A percentile compares a stretch with the other conserved stretches of the same genome.
phyloP scores from a whole-genome alignment of 2,113 vertebrate species.

The Chinchilla lanigera region DNA sequence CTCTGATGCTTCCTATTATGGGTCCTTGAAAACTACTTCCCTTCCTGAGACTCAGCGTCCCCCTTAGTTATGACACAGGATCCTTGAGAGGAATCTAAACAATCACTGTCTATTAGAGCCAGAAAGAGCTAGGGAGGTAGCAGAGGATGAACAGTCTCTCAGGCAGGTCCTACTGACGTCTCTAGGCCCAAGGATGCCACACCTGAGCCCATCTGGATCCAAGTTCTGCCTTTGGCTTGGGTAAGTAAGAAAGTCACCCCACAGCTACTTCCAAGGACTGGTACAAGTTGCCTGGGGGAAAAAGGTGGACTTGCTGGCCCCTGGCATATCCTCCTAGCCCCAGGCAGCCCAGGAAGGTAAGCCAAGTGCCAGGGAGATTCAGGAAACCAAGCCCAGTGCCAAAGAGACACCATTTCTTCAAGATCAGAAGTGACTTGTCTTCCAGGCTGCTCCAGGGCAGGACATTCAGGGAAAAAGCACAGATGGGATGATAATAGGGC shows the following conservation, averaged over 20 bases:
- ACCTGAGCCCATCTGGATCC: neutral
- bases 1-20: neutral
- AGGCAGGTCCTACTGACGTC: neutral
- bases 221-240: neutral
- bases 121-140: neutral
- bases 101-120: neutral
- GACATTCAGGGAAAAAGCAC: neutral
- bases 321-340: neutral
- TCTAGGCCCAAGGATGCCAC: neutral
- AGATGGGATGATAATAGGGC: neutral
- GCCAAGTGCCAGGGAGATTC: neutral
- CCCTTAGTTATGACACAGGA: neutral
- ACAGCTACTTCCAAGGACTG: neutral
- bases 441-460: neutral
- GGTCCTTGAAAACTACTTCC: neutral
- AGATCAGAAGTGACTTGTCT: neutral
- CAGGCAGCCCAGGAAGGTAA: conserved; percentile 19
- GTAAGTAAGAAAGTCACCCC: neutral
- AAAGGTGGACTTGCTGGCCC: neutral
- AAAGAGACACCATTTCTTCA: neutral
- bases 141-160: neutral
- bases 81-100: neutral
- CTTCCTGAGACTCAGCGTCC: neutral
- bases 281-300: neutral
- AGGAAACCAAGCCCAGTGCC: neutral